These are phyloP conservation scores for Drosophila baimaii DNA, from an alignment of 1,140 invertebrate genomes.

Conservation along the genomic window DNA sequence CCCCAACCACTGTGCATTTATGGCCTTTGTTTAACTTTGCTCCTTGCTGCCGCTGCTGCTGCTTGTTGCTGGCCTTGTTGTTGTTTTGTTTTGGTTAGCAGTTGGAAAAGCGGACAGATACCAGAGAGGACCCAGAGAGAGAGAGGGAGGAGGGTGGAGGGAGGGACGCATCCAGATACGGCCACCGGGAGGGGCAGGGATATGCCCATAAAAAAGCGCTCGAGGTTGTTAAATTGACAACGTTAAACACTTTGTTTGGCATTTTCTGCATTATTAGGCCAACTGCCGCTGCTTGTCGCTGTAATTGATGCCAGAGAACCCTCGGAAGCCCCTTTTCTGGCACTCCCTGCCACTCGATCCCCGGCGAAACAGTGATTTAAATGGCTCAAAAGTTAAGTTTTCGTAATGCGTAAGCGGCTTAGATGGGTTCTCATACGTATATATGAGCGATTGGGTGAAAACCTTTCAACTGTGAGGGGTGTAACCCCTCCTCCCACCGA, in stretches of 20 bases:
- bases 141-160: background rate
- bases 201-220: conserved; percentile 75
- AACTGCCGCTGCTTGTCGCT: conserved; percentile 69
- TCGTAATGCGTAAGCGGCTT: conserved; percentile 78
- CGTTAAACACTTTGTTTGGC: conserved; percentile 83
- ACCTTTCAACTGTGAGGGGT: conserved; percentile 21
- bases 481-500: too few relatives aligned
- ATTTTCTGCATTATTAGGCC: conserved; percentile 82
- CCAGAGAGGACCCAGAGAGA: too few relatives aligned
- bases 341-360: conserved; percentile 1
- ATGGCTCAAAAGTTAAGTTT: conserved; percentile 83
- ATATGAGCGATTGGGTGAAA: conserved; percentile 31
- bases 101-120: conserved; percentile 40
- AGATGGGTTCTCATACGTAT: conserved; percentile 39
- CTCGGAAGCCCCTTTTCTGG: background rate
- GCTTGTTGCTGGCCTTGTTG: conserved; percentile 53
- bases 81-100: conserved; percentile 52
- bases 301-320: conserved; percentile 73
- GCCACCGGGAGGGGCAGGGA: background rate
- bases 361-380: conserved; percentile 69
- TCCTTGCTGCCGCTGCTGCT: conserved; percentile 21
- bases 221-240: conserved; percentile 83
- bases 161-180: conserved; percentile 10
- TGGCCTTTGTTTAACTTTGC: conserved; percentile 73
- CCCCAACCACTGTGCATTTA: conserved; percentile 57